Evolutionary conservation across 1,140 invertebrate genomes (phyloP).

Genomic region (Vanessa tameamea): DNA sequence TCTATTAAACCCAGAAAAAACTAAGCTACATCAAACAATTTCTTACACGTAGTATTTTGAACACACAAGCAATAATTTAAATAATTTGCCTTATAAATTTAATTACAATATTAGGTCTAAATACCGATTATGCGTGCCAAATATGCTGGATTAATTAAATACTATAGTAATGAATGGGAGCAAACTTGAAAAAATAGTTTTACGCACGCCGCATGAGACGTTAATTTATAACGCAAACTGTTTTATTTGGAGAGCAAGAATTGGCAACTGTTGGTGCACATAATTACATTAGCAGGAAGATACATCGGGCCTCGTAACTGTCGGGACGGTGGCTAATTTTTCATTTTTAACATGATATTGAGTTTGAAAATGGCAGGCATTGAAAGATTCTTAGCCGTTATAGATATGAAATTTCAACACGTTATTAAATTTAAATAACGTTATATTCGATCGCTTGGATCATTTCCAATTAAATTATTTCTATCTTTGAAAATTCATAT

Average conservation of each 20-base stretch:
- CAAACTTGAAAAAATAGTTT: not conserved
- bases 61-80: too few species aligned
- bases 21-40: too few species aligned
- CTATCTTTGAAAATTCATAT: not conserved
- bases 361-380: not conserved
- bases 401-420: not conserved
- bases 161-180: not conserved
- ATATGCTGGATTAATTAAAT: not conserved
- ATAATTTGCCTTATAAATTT: not conserved
- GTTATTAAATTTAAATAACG: not conserved
- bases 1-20: too few species aligned
- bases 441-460: not conserved
- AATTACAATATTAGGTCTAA: not conserved
- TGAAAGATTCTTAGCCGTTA: not conserved
- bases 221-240: not conserved
- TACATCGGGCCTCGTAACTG: not conserved
- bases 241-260: constrained; percentile 6
- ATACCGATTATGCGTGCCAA: not conserved
- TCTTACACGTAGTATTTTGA: too few species aligned
- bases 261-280: not conserved
- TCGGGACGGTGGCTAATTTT: not conserved
- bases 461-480: not conserved
- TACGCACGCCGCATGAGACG: not conserved
- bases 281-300: not conserved
- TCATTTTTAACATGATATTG: not conserved